Base-by-base conservation (phyloP, 2,113 vertebrate genomes). In the Erythrocercus mccallii region DNA sequence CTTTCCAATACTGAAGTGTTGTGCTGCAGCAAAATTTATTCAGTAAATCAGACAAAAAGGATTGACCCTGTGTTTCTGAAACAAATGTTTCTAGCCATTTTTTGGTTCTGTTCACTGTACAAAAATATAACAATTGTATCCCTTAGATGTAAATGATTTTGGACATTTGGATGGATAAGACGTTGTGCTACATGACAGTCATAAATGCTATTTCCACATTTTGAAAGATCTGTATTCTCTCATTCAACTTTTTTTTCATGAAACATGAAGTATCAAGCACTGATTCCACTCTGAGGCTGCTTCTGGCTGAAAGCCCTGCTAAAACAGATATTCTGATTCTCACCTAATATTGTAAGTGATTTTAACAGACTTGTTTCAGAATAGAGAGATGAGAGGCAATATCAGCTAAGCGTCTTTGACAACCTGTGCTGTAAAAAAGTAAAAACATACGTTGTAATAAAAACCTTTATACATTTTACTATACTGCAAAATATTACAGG, bases 301-400 rank as follows among this genome's bases (percentile, higher is more conserved):
- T 73, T 86, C 68, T 71, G n/a, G n/a, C 21, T 57, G 69, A 95
- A 96, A 88, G 56, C 8, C 8, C 57, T 86, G 48, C 17, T 90
- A 78, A 86, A 94, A 95, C 2, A 95, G 48, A 51, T 86, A 82
- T 21, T 60, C 35, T 47, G 76, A 62, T 44, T 81, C 48, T 94
- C 1, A 0, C 25, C 35, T 90, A 71, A 93, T 83, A 83, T n/a
- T 77, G 5, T 25, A 86, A 81, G 28, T 45, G 18, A 92, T 90
- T 93, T 88, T 90, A 92, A 81, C 81, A 81, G 30, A 90, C 44
- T 85, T 80, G 38, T 66, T 90, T 85, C 69, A 78, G 44, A 93
- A 79, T 15, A 77, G 40, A 73, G 13, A 83, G 20, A 64, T 33
- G 10, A 86, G 40, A 94, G 12, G 40, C 13, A 68, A 0, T 58